A percentile compares a stretch with the other conserved stretches of the same genome.
These are phyloP conservation scores for Sarcophaga peregrina DNA, from an alignment of 1,140 invertebrate genomes.

Conservation along the genomic window DNA sequence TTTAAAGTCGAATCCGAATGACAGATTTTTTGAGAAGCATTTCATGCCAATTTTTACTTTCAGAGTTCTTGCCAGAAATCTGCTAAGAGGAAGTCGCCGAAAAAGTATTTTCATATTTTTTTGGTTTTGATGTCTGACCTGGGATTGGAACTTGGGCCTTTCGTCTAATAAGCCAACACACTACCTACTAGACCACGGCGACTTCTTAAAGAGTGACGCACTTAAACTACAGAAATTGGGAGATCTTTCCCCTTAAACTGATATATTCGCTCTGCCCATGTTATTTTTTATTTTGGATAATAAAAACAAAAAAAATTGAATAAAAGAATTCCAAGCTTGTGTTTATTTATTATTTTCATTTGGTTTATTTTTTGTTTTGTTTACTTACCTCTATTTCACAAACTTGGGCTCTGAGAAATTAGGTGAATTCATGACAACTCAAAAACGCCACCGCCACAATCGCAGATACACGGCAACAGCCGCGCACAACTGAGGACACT, in stretches of 20 bases:
- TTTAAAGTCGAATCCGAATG: too few species aligned
- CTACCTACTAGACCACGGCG: too few species aligned
- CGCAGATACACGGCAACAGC: background rate
- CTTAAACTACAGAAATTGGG: background rate
- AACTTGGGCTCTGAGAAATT: conserved; percentile 31
- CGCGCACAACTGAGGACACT: background rate
- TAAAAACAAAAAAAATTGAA: background rate
- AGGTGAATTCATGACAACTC: conserved; percentile 36
- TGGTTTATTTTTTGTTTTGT: too few species aligned
- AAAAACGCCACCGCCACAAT: background rate
- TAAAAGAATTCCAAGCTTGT: background rate
- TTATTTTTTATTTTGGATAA: background rate
- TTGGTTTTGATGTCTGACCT: too few species aligned
- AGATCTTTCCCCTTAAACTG: background rate
- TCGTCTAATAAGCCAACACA: too few species aligned
- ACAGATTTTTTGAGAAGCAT: too few species aligned
- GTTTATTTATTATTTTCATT: conserved; percentile 14
- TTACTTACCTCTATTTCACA: background rate
- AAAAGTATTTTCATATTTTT: too few species aligned
- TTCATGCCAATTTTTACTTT: too few species aligned
- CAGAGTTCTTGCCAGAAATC: too few species aligned
- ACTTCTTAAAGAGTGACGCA: too few species aligned
- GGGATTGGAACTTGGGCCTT: too few species aligned
- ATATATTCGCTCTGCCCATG: background rate
- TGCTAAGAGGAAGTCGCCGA: too few species aligned